phyloP scores from a whole-genome alignment of 2,113 vertebrate species.

The Myrmecophaga tridactyla region DNA sequence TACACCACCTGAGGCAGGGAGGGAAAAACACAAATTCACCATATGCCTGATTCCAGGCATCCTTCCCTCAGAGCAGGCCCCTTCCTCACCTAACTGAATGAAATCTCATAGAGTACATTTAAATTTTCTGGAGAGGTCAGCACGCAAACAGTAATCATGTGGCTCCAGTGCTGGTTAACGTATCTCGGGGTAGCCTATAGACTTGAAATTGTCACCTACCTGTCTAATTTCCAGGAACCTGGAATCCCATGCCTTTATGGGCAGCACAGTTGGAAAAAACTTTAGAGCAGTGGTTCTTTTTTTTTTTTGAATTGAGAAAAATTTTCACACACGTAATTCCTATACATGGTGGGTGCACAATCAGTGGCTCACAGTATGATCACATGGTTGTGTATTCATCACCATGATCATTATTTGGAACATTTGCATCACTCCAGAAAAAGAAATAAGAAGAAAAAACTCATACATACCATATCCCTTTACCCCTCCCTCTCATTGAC shows the following conservation, averaged over 20 bases:
- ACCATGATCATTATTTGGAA: too few relatives aligned
- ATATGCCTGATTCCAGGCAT: background rate
- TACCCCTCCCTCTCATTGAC: too few relatives aligned
- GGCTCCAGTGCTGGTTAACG: background rate
- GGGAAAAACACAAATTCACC: background rate
- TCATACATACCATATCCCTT: too few relatives aligned
- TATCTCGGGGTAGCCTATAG: background rate
- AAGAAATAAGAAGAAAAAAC: too few relatives aligned
- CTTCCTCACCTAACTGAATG: background rate
- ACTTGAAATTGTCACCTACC: background rate
- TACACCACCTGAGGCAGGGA: rapidly evolving
- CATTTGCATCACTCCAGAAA: too few relatives aligned
- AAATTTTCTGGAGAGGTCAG: background rate
- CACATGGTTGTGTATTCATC: too few relatives aligned
- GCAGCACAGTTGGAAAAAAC: background rate
- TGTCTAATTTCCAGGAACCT: background rate
- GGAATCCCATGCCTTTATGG: background rate
- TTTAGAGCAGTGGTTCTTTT: background rate
- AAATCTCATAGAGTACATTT: background rate
- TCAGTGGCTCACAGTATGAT: too few relatives aligned
- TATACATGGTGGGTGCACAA: too few relatives aligned
- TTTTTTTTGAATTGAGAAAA: too few relatives aligned
- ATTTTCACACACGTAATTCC: too few relatives aligned
- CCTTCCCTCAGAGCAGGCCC: background rate
- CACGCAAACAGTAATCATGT: background rate